Percentiles rank a stretch among this genome's conserved stretches.
Conservation (phyloP, 2,113 vertebrate species). For the Gopherus evgoodei region DNA sequence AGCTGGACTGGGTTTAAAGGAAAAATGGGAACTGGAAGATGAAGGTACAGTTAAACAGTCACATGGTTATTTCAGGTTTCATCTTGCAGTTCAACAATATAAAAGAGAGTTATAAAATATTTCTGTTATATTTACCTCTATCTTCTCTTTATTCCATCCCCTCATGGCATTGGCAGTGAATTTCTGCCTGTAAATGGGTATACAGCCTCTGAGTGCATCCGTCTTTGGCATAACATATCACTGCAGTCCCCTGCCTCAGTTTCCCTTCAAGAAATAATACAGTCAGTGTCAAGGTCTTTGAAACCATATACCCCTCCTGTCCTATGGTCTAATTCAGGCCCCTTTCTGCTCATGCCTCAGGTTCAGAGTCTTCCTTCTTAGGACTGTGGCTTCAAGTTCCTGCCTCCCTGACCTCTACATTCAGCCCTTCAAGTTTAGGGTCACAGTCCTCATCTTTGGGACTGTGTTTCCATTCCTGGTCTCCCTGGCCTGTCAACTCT, state of each 20-base stretch:
- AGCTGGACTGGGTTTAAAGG: constrained; percentile 26
- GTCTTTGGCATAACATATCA: neutral
- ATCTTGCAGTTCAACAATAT: neutral
- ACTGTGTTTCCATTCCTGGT: neutral
- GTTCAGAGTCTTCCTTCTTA: neutral
- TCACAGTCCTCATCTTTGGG: neutral
- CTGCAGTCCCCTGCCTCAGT: neutral
- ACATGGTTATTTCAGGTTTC: neutral
- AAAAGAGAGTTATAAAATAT: neutral
- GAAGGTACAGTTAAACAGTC: neutral
- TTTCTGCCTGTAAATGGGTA: neutral
- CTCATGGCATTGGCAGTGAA: neutral
- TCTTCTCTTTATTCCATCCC: neutral
- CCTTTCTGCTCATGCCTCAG: neutral
- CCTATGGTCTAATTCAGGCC: neutral
- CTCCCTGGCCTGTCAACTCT: neutral
- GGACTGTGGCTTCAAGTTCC: too few relatives aligned
- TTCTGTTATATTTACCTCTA: neutral
- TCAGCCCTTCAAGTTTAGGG: neutral
- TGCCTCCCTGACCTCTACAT: neutral
- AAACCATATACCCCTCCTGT: neutral
- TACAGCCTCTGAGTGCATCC: neutral
- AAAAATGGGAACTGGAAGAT: neutral
- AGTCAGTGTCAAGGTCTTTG: neutral
- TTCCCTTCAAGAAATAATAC: neutral